phyloP scores from a whole-genome alignment of 2,113 vertebrate genomes.

The Furnarius figulus region DNA sequence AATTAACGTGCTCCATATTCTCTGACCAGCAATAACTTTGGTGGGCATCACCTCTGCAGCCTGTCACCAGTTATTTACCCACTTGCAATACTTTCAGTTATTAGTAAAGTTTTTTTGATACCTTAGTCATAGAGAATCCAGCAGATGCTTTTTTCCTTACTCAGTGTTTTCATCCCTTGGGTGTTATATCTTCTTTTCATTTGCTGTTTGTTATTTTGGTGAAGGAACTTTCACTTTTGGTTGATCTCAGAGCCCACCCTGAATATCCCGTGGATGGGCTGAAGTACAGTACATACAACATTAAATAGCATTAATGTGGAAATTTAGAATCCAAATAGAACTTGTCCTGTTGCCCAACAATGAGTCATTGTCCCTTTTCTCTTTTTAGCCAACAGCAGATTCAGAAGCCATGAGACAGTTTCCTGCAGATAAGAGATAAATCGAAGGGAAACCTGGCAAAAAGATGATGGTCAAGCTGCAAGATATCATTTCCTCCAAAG shows the following conservation, averaged over 20 bases:
- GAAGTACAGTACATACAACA: conserved; percentile 12
- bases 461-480: conserved; percentile 56
- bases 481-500: conserved; percentile 73
- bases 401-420: conserved; percentile 77
- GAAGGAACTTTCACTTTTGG: conserved; percentile 72
- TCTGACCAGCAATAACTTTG: not conserved
- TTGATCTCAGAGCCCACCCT: conserved; percentile 64
- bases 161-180: conserved; percentile 46
- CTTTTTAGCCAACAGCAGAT: conserved; percentile 67
- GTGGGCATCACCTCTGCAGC: not conserved
- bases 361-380: conserved; percentile 77
- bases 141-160: not conserved
- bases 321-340: conserved; percentile 52
- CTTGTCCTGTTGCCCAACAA: conserved; percentile 60
- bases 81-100: not conserved
- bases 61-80: not conserved
- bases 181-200: conserved; percentile 52
- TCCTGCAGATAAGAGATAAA: conserved; percentile 86
- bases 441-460: conserved; percentile 71
- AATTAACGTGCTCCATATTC: not conserved
- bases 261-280: conserved; percentile 53
- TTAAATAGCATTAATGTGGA: conserved; percentile 51
- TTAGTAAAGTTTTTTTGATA: conserved; percentile 8
- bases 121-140: conserved; percentile 23
- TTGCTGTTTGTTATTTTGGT: conserved; percentile 67